phyloP scores from a whole-genome alignment of 2,797 vertebrate genomes.

The Balearica regulorum region DNA sequence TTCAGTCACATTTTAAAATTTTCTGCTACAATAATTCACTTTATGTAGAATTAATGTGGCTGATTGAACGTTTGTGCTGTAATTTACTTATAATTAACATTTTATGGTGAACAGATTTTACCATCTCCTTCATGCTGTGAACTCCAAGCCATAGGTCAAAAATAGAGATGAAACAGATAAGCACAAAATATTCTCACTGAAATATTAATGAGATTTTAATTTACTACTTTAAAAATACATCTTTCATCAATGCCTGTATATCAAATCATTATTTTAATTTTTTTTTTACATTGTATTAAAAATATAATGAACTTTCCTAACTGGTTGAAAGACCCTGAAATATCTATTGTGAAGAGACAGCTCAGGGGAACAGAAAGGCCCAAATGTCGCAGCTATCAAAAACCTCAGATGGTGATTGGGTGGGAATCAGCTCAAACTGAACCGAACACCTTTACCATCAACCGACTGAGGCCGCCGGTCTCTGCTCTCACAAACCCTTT shows the following conservation, averaged over 20 bases:
- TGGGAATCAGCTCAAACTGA: neutral
- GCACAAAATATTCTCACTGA: conserved; percentile 78
- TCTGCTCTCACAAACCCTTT: neutral
- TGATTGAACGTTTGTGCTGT: conserved; percentile 84
- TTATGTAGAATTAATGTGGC: conserved; percentile 85
- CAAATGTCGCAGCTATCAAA: neutral
- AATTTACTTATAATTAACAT: conserved; percentile 87
- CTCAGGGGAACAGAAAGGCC: neutral
- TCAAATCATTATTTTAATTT: conserved; percentile 77
- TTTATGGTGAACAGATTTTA: conserved; percentile 83
- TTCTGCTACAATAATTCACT: conserved; percentile 86
- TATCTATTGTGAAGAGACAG: conserved; percentile 4
- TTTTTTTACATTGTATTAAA: conserved; percentile 73
- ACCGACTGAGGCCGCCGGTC: accelerated
- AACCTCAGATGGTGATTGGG: neutral
- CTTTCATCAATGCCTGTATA: conserved; percentile 77
- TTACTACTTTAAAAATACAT: conserved; percentile 81
- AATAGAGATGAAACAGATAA: conserved; percentile 84
- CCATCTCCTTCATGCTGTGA: conserved; percentile 81
- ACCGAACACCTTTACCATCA: neutral
- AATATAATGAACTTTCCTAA: conserved; percentile 70
- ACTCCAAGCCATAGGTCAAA: conserved; percentile 83
- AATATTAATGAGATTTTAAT: conserved; percentile 86
- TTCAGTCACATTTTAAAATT: conserved; percentile 86
- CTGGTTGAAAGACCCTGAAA: conserved; percentile 58